Evolutionary conservation across 1,140 invertebrate genomes (phyloP).

Genomic region (Batillaria attramentaria): DNA sequence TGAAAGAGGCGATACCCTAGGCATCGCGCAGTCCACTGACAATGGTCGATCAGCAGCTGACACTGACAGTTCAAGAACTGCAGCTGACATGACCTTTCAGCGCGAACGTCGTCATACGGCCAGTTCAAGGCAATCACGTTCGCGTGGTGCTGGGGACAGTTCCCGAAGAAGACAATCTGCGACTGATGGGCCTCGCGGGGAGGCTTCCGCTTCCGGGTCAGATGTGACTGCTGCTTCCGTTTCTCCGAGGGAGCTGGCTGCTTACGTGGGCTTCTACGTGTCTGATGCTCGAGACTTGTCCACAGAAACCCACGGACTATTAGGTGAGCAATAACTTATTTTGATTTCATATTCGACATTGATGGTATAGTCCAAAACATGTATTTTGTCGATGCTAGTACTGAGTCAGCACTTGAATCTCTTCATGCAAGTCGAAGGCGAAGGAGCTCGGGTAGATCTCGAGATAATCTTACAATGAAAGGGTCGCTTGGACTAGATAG

Average conservation of each 20-base stretch:
- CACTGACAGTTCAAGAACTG: too few relatives aligned
- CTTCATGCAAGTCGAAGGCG: background rate
- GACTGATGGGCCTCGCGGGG: background rate
- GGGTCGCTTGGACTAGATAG: too few relatives aligned
- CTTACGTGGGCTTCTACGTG: constrained; percentile 34
- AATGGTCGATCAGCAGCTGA: too few relatives aligned
- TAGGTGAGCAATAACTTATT: background rate
- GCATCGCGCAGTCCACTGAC: too few relatives aligned
- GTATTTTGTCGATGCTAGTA: background rate
- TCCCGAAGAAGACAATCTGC: too few relatives aligned
- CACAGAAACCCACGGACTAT: constrained; percentile 17
- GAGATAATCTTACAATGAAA: too few relatives aligned
- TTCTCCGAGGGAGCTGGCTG: background rate
- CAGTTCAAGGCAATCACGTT: too few relatives aligned
- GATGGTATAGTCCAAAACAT: background rate
- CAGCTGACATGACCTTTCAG: too few relatives aligned
- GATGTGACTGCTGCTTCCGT: background rate
- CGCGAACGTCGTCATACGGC: too few relatives aligned
- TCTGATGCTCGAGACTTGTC: constrained; percentile 28
- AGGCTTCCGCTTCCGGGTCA: background rate
- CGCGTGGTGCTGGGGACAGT: too few relatives aligned
- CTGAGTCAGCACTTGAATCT: background rate
- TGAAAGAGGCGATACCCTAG: too few relatives aligned
- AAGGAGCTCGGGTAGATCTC: background rate
- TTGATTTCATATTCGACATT: background rate